Evolutionary conservation across 2,888 invertebrate species (phyloP), one percentile per base, ranked within the genome.

Genomic region (Himalopsyche kuldschensis): DNA sequence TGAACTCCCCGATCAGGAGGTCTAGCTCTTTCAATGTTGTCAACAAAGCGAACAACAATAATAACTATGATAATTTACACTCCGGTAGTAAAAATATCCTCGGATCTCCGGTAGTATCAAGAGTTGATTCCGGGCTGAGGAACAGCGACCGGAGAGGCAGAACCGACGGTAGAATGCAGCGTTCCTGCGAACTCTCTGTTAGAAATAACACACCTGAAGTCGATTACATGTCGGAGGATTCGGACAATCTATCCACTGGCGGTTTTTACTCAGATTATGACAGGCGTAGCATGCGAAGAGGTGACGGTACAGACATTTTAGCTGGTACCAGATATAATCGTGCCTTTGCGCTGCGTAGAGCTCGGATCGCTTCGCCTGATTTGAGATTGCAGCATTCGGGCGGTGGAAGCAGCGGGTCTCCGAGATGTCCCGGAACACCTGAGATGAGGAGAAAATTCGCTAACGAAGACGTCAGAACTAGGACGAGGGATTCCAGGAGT

Each of bases 261-360:
- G 90, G 89, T 0, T 90, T 89, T 48, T 90, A 85, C 63, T 85
- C 86, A 0, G 86, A 87, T 75, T 85, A 85, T 35, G 86, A 85
- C 20, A 84, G 84, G 31, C 79, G 75, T n/a, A 82, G 82, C 47
- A 24, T 55, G 47, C 78, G 85, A 0, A 83, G 79, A 48, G 35
- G 30, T 10, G 78, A 80, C 30, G 78, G 78, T 87, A 83, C 88
- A 82, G 87, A 88, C 81, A 89, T 90, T 80, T 87, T 93, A 84
- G 90, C 91, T 69, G 92, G 92, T 86, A 93, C 94, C 88, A 93
- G 92, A 84, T 94, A 94, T 87, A 97, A 97, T 89, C 92, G 96
- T 86, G 95, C 95, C n/a, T 91, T 94, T 84, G 93, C 95, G 88
- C 90, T 95, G 90, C 91, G 96, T 87, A 87, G 95, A 89, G 92